These are phyloP conservation scores for Arenaria interpres DNA, from an alignment of 2,113 vertebrate genomes.

Conservation along the genomic window DNA sequence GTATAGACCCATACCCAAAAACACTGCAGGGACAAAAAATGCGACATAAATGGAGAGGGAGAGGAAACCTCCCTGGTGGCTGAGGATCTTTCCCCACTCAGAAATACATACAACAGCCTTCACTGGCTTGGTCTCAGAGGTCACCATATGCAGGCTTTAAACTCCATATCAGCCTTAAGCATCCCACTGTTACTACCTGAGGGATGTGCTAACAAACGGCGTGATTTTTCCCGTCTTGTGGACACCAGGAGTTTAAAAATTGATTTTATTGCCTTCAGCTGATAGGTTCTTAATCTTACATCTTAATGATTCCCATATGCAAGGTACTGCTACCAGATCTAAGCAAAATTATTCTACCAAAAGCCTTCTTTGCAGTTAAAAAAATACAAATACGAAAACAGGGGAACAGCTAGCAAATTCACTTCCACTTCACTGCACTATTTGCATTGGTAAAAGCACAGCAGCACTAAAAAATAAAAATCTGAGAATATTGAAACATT, in stretches of 20 bases:
- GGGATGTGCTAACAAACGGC: not conserved
- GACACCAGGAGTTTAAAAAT: constrained; percentile 4
- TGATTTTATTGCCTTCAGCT: constrained; percentile 12
- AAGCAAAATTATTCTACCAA: not conserved
- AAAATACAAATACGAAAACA: not conserved
- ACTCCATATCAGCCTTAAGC: not conserved
- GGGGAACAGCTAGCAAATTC: not conserved
- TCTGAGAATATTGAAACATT: not conserved
- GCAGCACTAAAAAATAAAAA: not conserved
- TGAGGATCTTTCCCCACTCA: not conserved
- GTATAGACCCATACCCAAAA: not conserved
- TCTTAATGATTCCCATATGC: not conserved
- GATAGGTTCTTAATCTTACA: constrained; percentile 7
- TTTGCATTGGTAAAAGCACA: not conserved
- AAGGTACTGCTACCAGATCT: not conserved
- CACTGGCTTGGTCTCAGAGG: not conserved
- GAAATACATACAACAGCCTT: not conserved
- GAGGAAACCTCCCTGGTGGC: not conserved
- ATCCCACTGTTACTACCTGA: not conserved
- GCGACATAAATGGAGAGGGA: not conserved
- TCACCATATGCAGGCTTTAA: not conserved
- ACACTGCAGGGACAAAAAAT: not conserved
- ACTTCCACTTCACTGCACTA: not conserved
- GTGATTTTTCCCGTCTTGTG: not conserved
- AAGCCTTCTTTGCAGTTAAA: not conserved